Evolutionary conservation across 1,140 invertebrate species (phyloP).

Genomic region (Drosophila lacteicornis): DNA sequence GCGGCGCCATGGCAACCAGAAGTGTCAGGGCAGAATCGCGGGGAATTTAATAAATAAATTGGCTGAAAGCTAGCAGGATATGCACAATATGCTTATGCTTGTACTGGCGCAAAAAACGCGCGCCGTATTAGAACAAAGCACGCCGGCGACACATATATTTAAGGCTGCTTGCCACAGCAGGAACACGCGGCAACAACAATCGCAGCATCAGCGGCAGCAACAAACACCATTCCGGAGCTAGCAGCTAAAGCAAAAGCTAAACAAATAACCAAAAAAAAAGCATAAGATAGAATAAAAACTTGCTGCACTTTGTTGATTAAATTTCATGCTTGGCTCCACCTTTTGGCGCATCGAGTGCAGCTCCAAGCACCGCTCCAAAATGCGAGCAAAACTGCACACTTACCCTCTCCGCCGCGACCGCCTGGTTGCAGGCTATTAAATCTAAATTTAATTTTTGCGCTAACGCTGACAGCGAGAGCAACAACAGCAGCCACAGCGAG

Average conservation of each 20-base stretch:
- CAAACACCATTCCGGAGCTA: conserved; percentile 46
- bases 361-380: conserved; percentile 41
- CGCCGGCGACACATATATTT: conserved; percentile 76
- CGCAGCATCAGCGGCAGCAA: conserved; percentile 28
- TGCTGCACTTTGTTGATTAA: conserved; percentile 80
- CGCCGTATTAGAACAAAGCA: conserved; percentile 67
- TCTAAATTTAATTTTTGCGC: conserved; percentile 73
- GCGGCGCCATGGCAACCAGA: conserved; percentile 44
- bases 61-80: conserved; percentile 41
- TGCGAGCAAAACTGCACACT: conserved; percentile 44
- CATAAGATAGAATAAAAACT: conserved; percentile 64
- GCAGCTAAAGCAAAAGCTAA: conserved; percentile 42
- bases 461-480: conserved; percentile 44
- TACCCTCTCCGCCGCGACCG: background rate
- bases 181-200: conserved; percentile 18
- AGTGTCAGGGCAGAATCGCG: conserved; percentile 41
- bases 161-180: conserved; percentile 50
- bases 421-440: conserved; percentile 62
- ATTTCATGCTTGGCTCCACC: conserved; percentile 75
- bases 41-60: conserved; percentile 75
- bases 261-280: conserved; percentile 21
- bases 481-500: conserved; percentile 27
- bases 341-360: conserved; percentile 55
- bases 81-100: conserved; percentile 46
- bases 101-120: conserved; percentile 10